Base-by-base conservation (phyloP, 2,113 vertebrate genomes). In the Tauraco erythrolophus region DNA sequence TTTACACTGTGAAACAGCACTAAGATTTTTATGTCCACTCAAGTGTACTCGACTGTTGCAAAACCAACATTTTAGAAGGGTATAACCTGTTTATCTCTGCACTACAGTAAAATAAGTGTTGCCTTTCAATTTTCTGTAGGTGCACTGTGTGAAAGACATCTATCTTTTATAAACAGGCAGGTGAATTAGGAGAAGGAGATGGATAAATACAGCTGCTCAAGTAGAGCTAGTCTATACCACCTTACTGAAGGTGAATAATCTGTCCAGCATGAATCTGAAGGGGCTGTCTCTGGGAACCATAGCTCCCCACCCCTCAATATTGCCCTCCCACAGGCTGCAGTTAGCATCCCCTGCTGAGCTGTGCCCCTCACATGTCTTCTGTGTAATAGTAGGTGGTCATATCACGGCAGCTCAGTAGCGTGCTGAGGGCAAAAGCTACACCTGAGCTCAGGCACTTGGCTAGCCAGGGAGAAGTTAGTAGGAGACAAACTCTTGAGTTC, bases 381-480 rank as follows among this genome's bases (percentile, higher is more conserved):
- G 19, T 53, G 39, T 1, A 3, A 24, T 13, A 6, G 19, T 14
- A 65, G 21, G 16, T 39, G 45, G 19, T 39, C 57, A 57, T 54
- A 51, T 14, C 10, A 3, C 0, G 16, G 16, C 33, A 91, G 51
- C 14, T 50, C 72, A 25, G 31, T 5, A 75, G 3, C 0, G 0
- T 39, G 14, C 22, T 37, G 68, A 39, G 39, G 19, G 33, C 0
- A 0, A 71, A 46, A 75, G 5, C 13, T 68, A 37, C 23, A 43
- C 12, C 25, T 39, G 21, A 93, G 39, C 41, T 70, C 14, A 2
- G 19, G 22, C 81, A 10, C 2, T 78, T 37, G 27, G 18, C 31
- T 43, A 35, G n/a, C 7, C 54, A 46, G 19, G 0, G 0, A 39
- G 16, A 64, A 11, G 5, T 54, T 31, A 22, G 23, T 46, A 56